Evolutionary conservation across 2,113 vertebrate genomes (phyloP), one percentile per base, ranked within the genome.

Genomic region (Tachysurus vachellii): DNA sequence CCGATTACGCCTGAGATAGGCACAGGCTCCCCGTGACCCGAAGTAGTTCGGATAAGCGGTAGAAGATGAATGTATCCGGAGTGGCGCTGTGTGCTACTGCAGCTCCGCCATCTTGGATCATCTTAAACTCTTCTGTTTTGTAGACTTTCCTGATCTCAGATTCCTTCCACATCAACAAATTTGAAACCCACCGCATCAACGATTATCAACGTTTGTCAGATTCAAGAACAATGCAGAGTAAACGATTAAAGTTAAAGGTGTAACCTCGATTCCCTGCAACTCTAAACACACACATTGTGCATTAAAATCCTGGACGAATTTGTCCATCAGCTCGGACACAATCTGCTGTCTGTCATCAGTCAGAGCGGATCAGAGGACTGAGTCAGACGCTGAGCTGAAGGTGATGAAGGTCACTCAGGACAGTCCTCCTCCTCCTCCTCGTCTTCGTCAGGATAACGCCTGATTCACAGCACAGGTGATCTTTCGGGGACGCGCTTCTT

Each of bases 401-500:
- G 17, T 57, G 70, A 79, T 66, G 84, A 53, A 81, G 75, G 85
- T 56, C 28, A 4, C 7, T 28, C 44, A 75, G 88, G 71, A 83
- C 71, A 71, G 26, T 47, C n/a, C 71, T 57, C 47, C 47, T 50
- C 47, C 47, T 50, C 47, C 47, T 50, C 47, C 47, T 50, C 47
- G 5, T 50, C 4, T 50, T 50, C 62, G 75, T 85, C 82, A 42
- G 17, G 53, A 53, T 28, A 54, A 85, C 77, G 28, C 28, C 68
- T 80, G 56, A 73, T 44, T 90, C 71, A 79, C 42, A 80, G 84
- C 8, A 17, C 42, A 47, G 64, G 62, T 83, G 28, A 80, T 66
- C 9, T 19, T 66, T 47, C 17, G 4, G 21, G 23, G 70, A 42
- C 59, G n/a, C 21, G 44, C 36, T 81, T 11, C 17, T 13, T 68